Evolutionary conservation across 1,140 invertebrate species (phyloP).

Genomic region (Penaeus chinensis): DNA sequence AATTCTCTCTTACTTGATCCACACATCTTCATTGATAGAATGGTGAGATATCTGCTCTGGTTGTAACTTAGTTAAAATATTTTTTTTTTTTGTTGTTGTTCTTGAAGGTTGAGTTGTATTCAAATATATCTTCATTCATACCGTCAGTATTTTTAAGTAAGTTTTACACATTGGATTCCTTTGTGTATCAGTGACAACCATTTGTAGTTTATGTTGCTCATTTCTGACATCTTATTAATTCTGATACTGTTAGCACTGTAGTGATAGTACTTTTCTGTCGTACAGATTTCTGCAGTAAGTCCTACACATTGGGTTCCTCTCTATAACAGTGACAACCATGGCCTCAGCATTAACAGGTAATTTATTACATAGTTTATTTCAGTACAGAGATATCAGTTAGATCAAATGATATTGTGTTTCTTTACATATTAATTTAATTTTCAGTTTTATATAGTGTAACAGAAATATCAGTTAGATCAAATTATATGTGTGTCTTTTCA

Average conservation of each 20-base stretch:
- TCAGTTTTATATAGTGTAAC: no score
- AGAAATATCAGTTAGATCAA: no score
- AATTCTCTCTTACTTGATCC: slow-evolving; percentile 64
- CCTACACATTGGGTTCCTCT: slow-evolving; percentile 85
- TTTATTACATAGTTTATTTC: background rate
- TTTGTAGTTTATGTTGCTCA: background rate
- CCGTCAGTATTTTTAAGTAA: background rate
- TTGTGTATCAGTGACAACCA: no score
- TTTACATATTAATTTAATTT: no score
- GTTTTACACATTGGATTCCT: no score
- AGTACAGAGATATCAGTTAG: slow-evolving; percentile 18
- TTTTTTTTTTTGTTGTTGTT: no score
- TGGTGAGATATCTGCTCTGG: slow-evolving; percentile 67
- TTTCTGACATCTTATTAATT: background rate
- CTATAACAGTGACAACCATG: slow-evolving; percentile 86
- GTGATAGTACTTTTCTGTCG: slow-evolving; percentile 26
- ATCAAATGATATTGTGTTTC: no score
- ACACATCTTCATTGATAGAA: slow-evolving; percentile 74
- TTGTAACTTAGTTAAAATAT: no score
- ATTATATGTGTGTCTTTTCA: no score
- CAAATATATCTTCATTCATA: background rate
- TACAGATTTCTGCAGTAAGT: slow-evolving; percentile 69
- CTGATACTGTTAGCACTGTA: slow-evolving; percentile 31
- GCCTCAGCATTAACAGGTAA: slow-evolving; percentile 83
- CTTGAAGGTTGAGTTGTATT: background rate